phyloP scores from a whole-genome alignment of 1,140 invertebrate genomes.

The Sycophaga agraensis region DNA sequence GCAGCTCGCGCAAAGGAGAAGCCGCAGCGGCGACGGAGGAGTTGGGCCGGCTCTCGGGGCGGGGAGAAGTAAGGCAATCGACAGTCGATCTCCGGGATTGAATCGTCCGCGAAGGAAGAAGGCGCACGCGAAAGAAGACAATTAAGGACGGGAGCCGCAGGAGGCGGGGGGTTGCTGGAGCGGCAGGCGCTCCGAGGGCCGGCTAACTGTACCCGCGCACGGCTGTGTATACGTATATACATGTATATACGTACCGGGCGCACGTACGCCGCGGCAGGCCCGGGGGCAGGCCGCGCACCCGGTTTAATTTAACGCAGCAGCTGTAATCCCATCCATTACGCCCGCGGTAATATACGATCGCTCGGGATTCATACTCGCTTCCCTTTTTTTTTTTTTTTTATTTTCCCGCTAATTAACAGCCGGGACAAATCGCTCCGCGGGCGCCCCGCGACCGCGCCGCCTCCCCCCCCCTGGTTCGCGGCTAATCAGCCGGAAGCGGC shows the following conservation, averaged over 20 bases:
- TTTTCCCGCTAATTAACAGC: conserved; percentile 62
- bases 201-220: too few relatives aligned
- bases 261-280: background rate
- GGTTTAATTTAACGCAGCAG: conserved; percentile 61
- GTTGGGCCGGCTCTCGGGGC: background rate
- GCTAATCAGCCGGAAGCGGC: too few relatives aligned
- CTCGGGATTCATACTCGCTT: conserved; percentile 61
- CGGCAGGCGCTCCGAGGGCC: too few relatives aligned
- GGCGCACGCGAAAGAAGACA: conserved; percentile 24
- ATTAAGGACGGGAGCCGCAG: conserved; percentile 24
- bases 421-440: conserved; percentile 58
- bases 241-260: background rate
- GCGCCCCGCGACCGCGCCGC: conserved; percentile 15
- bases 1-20: background rate
- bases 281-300: conserved; percentile 27
- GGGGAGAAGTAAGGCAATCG: conserved; percentile 20
- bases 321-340: conserved; percentile 61
- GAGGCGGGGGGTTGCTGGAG: background rate
- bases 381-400: too few relatives aligned
- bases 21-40: background rate
- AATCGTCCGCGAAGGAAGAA: conserved; percentile 18
- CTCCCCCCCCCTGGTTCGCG: too few relatives aligned
- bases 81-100: conserved; percentile 22
- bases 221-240: background rate
- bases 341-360: conserved; percentile 59